A percentile compares a stretch with the other conserved stretches of the same genome.
Conservation (phyloP, 1,140 invertebrate species). For the Araneus ventricosus region DNA sequence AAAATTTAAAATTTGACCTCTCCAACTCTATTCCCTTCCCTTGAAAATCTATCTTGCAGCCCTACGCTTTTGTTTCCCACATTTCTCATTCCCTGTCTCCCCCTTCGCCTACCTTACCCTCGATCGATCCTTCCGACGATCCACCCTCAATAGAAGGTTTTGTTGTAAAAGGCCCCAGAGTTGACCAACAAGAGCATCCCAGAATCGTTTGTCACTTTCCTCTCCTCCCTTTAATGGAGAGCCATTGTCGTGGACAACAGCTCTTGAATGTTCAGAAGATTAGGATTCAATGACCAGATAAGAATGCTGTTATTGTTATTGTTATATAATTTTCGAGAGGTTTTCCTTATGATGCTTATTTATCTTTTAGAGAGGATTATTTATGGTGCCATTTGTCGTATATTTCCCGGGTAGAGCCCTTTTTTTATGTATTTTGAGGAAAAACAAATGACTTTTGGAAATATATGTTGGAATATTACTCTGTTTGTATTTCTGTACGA, state of each 20-base stretch:
- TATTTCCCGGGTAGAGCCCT: neutral
- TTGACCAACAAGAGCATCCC: slow-evolving; percentile 15
- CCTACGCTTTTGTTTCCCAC: neutral
- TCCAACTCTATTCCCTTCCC: no score
- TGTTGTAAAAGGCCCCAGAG: slow-evolving; percentile 6
- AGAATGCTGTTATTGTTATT: neutral
- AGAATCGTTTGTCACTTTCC: neutral
- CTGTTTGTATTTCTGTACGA: no score
- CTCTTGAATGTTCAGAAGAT: neutral
- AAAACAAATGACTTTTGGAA: no score
- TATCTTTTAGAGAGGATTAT: neutral
- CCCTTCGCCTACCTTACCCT: no score
- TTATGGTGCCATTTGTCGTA: neutral
- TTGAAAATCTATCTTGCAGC: neutral
- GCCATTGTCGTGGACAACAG: neutral
- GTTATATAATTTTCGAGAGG: neutral
- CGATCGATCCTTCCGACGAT: neutral
- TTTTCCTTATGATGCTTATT: neutral
- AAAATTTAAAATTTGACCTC: no score
- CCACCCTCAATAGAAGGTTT: slow-evolving; percentile 2
- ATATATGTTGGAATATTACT: no score
- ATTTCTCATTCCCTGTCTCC: neutral
- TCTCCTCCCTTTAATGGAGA: slow-evolving; percentile 11
- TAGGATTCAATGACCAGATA: neutral
- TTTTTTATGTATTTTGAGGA: neutral